These are phyloP conservation scores for Premnoplex brunnescens DNA, from an alignment of 2,797 vertebrate species.

Conservation along the genomic window DNA sequence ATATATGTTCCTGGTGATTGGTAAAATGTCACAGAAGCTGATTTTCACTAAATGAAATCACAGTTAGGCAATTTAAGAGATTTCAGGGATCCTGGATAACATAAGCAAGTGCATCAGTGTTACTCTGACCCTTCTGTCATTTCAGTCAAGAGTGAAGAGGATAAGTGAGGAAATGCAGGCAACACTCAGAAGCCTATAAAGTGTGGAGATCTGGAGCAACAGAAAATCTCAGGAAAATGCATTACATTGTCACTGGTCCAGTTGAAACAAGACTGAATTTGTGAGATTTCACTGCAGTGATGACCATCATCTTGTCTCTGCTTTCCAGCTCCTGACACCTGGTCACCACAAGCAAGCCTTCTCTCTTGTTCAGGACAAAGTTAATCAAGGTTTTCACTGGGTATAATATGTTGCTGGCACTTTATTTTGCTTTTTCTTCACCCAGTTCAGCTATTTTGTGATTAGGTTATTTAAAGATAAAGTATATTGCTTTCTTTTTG, in stretches of 20 bases:
- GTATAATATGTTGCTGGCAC: not conserved
- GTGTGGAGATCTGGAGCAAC: not conserved
- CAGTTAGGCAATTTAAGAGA: not conserved
- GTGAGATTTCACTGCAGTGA: not conserved
- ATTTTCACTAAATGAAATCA: not conserved
- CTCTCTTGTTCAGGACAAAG: not conserved
- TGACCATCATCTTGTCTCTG: not conserved
- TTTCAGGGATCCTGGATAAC: not conserved
- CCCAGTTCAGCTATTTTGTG: not conserved
- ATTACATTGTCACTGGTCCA: not conserved
- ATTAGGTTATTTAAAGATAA: not conserved
- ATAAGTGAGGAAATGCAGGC: not conserved
- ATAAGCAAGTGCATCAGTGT: not conserved
- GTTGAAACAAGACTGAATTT: not conserved
- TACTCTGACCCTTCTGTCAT: not conserved
- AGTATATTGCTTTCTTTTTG: accelerated
- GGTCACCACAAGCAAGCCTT: not conserved
- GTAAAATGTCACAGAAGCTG: not conserved
- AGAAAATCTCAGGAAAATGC: not conserved
- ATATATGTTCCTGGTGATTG: not conserved
- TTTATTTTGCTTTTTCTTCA: not conserved
- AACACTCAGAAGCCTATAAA: not conserved
- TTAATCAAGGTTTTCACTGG: not conserved
- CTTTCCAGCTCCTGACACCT: not conserved
- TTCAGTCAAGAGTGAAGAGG: not conserved